These are phyloP conservation scores for Athalia rosae DNA, from an alignment of 2,888 invertebrate genomes.

Conservation along the genomic window DNA sequence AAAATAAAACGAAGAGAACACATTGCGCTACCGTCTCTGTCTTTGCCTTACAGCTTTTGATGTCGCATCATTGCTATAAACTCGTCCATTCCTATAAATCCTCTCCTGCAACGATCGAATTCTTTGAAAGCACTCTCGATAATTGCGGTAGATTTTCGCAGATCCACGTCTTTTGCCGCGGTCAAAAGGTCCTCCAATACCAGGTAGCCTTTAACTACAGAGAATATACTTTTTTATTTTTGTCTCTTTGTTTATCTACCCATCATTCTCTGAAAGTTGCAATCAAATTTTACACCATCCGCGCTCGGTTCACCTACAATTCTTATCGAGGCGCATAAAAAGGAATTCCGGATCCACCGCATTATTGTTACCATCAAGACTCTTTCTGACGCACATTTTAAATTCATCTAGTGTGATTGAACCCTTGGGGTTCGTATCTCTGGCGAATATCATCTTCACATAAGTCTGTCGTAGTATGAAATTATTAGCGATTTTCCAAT, in stretches of 20 bases:
- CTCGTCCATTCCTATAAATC: slow-evolving; percentile 53
- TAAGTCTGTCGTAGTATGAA: slow-evolving; percentile 5
- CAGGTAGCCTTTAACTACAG: slow-evolving; percentile 32
- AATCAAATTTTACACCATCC: too few relatives aligned
- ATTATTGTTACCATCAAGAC: slow-evolving; percentile 5
- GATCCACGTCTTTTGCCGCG: slow-evolving; percentile 47
- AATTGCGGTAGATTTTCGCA: slow-evolving; percentile 48
- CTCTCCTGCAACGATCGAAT: slow-evolving; percentile 52
- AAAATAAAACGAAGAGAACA: too few relatives aligned
- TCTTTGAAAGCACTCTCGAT: slow-evolving; percentile 54
- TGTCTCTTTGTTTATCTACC: neutral
- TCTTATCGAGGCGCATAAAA: slow-evolving; percentile 25
- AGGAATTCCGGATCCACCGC: neutral
- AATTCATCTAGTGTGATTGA: slow-evolving; percentile 31
- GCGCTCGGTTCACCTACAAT: slow-evolving; percentile 5
- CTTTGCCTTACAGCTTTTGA: neutral
- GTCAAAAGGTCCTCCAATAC: slow-evolving; percentile 4
- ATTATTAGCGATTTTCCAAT: neutral
- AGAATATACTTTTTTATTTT: neutral
- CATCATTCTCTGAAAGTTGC: neutral
- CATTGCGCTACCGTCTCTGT: too few relatives aligned
- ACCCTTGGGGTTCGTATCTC: neutral
- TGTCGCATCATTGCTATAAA: slow-evolving; percentile 44
- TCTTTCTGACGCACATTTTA: slow-evolving; percentile 5
- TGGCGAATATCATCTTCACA: slow-evolving; percentile 20